Evolutionary conservation across 2,797 vertebrate genomes (phyloP).

Genomic region (Siniperca scherzeri): DNA sequence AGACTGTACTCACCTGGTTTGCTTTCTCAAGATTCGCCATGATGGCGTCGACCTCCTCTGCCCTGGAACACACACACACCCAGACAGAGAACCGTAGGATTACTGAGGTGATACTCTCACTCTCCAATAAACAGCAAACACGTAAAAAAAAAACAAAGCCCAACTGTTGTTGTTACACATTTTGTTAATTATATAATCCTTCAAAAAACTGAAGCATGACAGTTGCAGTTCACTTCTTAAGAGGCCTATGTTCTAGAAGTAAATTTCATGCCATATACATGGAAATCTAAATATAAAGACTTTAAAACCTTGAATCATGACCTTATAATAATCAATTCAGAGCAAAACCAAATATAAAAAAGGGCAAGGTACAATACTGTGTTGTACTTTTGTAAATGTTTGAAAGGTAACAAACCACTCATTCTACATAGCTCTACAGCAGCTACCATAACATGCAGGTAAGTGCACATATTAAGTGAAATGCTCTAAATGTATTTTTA

Average conservation of each 20-base stretch:
- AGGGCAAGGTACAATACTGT: not conserved
- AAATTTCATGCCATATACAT: not conserved
- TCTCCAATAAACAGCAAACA: conserved; percentile 2
- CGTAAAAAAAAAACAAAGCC: not conserved
- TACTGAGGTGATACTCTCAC: conserved; percentile 31
- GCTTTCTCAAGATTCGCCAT: conserved; percentile 96
- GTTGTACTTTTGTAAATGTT: not conserved
- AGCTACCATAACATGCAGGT: not conserved
- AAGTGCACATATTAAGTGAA: not conserved
- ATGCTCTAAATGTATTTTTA: not conserved
- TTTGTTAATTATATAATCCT: conserved; percentile 6
- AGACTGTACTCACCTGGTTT: conserved; percentile 91
- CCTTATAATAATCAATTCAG: not conserved
- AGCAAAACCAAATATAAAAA: not conserved
- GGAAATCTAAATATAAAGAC: not conserved
- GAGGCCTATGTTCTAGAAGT: not conserved
- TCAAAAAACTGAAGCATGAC: not conserved
- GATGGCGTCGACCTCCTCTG: conserved; percentile 93
- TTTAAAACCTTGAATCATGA: not conserved
- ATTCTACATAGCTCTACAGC: not conserved
- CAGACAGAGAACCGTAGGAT: conserved; percentile 23
- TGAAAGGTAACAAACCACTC: not conserved
- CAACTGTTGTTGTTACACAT: not conserved
- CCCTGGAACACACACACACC: conserved; percentile 85
- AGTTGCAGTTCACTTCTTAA: not conserved